Evolutionary conservation across 2,797 vertebrate species (phyloP).

Genomic region (Potorous gilbertii): DNA sequence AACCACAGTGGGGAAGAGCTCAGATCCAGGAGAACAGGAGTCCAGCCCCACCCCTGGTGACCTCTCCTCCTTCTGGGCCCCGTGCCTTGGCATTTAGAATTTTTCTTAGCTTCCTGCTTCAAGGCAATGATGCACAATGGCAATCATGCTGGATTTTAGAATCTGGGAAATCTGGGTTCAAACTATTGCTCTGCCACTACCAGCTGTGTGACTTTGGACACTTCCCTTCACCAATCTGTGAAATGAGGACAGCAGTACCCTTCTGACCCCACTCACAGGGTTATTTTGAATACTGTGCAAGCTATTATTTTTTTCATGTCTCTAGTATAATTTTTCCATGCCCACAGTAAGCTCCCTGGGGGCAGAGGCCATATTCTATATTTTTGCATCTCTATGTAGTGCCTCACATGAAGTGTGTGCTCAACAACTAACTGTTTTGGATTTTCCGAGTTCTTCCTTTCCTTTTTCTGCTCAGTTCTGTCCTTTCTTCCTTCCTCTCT

Average conservation of each 20-base stretch:
- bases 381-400: background rate
- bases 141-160: background rate
- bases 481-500: background rate
- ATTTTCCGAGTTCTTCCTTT: background rate
- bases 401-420: background rate
- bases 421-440: background rate
- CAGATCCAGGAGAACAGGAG: constrained; percentile 23
- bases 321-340: background rate
- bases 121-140: constrained; percentile 20
- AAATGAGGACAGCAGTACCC: constrained; percentile 33
- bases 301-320: background rate
- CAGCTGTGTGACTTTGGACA: background rate
- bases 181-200: background rate
- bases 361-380: background rate
- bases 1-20: constrained; percentile 39
- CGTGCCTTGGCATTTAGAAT: background rate
- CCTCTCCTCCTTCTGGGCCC: background rate
- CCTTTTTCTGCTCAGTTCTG: background rate
- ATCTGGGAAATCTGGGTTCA: constrained; percentile 14
- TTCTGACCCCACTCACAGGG: background rate
- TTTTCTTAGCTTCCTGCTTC: constrained; percentile 29
- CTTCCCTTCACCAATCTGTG: constrained; percentile 2
- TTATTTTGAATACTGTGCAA: background rate
- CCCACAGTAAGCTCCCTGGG: background rate
- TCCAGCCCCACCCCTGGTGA: background rate